A percentile compares a stretch with the other conserved stretches of the same genome.
Conservation (phyloP, 2,888 invertebrate species). For the Acrobasis repandana region DNA sequence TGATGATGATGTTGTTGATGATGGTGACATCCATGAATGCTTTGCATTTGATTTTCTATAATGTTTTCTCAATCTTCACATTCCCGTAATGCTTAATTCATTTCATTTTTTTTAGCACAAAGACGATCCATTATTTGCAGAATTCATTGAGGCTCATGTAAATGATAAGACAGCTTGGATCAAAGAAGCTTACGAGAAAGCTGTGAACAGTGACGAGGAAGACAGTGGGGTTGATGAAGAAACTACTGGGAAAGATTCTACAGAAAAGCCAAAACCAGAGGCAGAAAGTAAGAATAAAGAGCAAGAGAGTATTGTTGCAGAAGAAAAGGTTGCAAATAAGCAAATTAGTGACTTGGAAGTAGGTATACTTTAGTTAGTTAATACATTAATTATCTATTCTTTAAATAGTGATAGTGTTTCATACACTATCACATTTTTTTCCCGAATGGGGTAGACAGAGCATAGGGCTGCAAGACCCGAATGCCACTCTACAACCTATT, state of each 20-base stretch:
- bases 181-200: conserved; percentile 62
- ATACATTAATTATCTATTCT: background rate
- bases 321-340: conserved; percentile 85
- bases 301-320: conserved; percentile 38
- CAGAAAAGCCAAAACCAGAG: conserved; percentile 39
- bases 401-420: too few relatives aligned
- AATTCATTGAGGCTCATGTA: conserved; percentile 94
- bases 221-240: conserved; percentile 62
- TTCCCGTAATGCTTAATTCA: too few relatives aligned
- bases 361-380: conserved; percentile 30
- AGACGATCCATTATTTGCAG: conserved; percentile 94
- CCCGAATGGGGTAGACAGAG: too few relatives aligned
- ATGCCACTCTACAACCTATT: too few relatives aligned
- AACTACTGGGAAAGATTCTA: conserved; percentile 32
- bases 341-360: conserved; percentile 91
- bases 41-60: too few relatives aligned
- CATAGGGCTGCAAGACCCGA: too few relatives aligned
- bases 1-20: too few relatives aligned
- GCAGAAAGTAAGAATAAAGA: conserved; percentile 6
- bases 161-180: conserved; percentile 71
- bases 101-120: conserved; percentile 83
- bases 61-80: too few relatives aligned
- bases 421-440: too few relatives aligned
- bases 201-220: conserved; percentile 59
- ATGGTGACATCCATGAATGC: too few relatives aligned